Conservation (phyloP, 2,888 invertebrate genomes). For the Pristionchus maxplancki region DNA sequence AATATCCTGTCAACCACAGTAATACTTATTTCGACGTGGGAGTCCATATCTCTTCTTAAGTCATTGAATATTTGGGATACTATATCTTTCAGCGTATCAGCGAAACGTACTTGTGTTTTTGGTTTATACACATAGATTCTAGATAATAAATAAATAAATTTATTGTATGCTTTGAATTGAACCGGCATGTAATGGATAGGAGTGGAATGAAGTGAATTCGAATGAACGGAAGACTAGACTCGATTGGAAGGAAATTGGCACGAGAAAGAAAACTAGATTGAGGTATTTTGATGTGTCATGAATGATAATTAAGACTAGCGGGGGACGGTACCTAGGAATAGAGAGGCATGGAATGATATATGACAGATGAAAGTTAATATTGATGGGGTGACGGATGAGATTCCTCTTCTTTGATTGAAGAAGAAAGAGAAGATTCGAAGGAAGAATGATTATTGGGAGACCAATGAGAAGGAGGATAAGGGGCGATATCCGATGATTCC, state of each 20-base stretch:
- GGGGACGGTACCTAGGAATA: not conserved
- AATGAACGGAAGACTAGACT: conserved; percentile 2
- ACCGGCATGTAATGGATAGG: conserved; percentile 30
- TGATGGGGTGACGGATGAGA: not conserved
- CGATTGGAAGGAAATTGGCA: conserved; percentile 4
- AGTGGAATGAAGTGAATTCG: conserved; percentile 8
- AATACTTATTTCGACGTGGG: conserved; percentile 27
- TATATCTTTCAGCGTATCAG: not conserved
- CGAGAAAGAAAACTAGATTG: not conserved
- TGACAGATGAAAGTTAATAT: not conserved
- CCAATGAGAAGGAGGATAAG: not conserved
- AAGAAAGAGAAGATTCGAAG: not conserved
- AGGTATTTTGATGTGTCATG: not conserved
- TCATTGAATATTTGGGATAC: not conserved
- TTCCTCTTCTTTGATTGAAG: conserved; percentile 18
- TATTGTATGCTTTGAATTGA: conserved; percentile 29
- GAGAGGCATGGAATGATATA: not conserved
- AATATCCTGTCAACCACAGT: conserved; percentile 14
- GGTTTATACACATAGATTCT: not conserved
- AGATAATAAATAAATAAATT: not conserved
- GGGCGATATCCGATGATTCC: conserved; percentile 7
- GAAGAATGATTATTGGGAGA: not conserved
- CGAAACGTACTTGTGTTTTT: too few species aligned
- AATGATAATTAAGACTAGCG: conserved; percentile 3
- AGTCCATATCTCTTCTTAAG: not conserved